Conservation (phyloP, 2,113 vertebrate species). For the Callaeas wilsoni region DNA sequence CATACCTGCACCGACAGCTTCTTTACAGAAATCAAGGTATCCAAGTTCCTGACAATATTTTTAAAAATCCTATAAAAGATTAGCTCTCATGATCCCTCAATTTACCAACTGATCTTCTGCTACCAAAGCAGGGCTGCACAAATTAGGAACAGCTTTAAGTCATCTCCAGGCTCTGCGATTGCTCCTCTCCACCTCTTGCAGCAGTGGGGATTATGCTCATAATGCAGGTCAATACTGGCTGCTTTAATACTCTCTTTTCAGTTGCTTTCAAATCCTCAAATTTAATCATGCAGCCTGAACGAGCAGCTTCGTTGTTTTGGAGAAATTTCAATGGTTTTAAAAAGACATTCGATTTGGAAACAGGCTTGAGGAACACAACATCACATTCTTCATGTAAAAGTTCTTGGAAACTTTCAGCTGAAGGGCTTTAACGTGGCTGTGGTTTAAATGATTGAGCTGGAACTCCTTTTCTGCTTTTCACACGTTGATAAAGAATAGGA, state of each 20-base stretch:
- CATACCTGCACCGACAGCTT: background rate
- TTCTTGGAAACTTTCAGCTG: background rate
- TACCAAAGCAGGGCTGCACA: background rate
- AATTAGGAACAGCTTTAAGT: background rate
- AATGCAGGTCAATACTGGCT: background rate
- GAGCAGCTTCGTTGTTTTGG: background rate
- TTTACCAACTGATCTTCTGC: background rate
- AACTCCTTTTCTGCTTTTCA: background rate
- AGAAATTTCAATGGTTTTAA: background rate
- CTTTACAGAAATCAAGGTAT: background rate
- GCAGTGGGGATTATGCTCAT: background rate
- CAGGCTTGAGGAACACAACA: background rate
- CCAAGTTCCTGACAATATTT: background rate
- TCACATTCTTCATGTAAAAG: background rate
- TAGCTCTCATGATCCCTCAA: background rate
- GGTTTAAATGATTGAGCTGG: background rate
- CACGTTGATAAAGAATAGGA: background rate
- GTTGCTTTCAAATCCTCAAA: background rate
- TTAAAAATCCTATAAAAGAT: background rate
- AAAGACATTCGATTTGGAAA: background rate
- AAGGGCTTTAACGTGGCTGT: background rate
- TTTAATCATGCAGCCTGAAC: background rate
- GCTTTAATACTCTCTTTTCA: background rate
- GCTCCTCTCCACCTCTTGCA: background rate
- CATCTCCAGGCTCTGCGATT: background rate